phyloP scores from a whole-genome alignment of 2,797 vertebrate genomes.

The Phoeniculus purpureus region DNA sequence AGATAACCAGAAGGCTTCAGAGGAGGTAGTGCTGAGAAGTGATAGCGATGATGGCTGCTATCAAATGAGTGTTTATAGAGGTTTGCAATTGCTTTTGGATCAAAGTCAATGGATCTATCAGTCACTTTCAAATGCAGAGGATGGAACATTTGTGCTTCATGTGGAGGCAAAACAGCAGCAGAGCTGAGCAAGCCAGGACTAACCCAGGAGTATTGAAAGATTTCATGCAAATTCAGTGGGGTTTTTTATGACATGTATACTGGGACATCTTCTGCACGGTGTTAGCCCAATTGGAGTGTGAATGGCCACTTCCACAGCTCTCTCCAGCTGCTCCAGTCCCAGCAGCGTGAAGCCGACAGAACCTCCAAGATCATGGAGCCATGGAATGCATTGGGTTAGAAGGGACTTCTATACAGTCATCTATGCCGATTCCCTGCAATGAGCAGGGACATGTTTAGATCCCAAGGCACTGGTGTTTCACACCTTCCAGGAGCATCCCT shows the following conservation, averaged over 20 bases:
- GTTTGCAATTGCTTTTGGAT: neutral
- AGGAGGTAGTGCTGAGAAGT: neutral
- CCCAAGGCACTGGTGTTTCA: accelerated
- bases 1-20: neutral
- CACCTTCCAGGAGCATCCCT: neutral
- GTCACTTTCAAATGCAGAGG: neutral
- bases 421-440: neutral
- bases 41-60: neutral
- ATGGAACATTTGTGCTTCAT: neutral
- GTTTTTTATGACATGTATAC: neutral
- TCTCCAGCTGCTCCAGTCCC: neutral
- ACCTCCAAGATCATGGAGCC: neutral
- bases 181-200: neutral
- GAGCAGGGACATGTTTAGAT: neutral
- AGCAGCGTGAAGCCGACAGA: neutral
- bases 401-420: neutral
- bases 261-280: accelerated
- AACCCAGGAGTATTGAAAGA: neutral
- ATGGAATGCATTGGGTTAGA: neutral
- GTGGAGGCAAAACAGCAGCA: accelerated
- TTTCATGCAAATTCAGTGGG: neutral
- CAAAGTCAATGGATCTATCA: neutral
- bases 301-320: neutral
- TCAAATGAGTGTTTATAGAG: neutral
- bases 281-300: neutral